Base-by-base conservation (phyloP, 2,113 vertebrate species). In the Seriola rivoliana region DNA sequence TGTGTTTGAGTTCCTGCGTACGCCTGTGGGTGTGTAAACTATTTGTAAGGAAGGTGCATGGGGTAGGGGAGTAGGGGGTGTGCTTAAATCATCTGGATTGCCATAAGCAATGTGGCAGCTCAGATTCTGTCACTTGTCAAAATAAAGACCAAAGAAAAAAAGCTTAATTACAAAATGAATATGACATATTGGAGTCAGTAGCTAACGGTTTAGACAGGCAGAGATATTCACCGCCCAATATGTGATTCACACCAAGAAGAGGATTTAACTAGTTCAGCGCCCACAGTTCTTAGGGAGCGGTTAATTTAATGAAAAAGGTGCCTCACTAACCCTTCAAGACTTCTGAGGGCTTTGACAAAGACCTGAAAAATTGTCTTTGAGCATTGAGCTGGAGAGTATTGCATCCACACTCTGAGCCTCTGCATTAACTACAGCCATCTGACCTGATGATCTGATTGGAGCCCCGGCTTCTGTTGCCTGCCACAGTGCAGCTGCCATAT, bases 401-500 rank as follows among this genome's bases (percentile, higher is more conserved):
- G 87, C 75, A 85, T 79, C 80, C 72, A 70, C 74, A 75, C 70
- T 72, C 82, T 75, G 62, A 80, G 86, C 83, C 71, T 63, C 13
- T 32, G 80, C 72, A 81, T 82, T 90, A 92, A 86, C 81, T 84
- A 77, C 79, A 89, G 75, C 89, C 80, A 79, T 88, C 85, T 92
- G 86, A 89, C 83, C 76, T 78, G 76, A 86, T 91, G 89, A 90
- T 91, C 89, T 92, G 88, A 86, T 88, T 91, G 87, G 85, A 90
- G 82, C 72, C 65, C 19, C 19, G 36, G 80, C 91, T 88, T 93
- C 88, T 92, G 93, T 80, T 89, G 87, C 89, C 89, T 89, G 84
- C 85, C 85, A 86, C 88, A 75, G 75, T 89, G 77, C 91, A 90
- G 90, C 88, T 92, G 92, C 90, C 82, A 86, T 91, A 92, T 93